Evolutionary conservation across 2,113 vertebrate species (phyloP).

Genomic region (Psittacula cyanocephala): DNA sequence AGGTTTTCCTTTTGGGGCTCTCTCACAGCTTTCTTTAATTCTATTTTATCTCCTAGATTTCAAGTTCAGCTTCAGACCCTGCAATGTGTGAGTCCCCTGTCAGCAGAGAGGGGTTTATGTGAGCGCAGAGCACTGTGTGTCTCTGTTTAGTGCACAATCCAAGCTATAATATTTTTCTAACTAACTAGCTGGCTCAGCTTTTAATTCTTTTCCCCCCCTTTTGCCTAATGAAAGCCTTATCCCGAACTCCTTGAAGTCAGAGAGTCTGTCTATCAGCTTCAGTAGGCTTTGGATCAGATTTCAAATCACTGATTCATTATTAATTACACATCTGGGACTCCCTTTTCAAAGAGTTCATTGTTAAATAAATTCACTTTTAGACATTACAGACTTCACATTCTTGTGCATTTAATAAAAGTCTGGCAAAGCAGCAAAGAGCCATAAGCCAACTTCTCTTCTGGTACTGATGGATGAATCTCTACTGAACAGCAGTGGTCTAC

Average conservation of each 20-base stretch:
- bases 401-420: constrained; percentile 58
- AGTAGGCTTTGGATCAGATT: constrained; percentile 63
- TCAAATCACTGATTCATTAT: constrained; percentile 64
- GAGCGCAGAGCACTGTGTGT: background rate
- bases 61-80: constrained; percentile 33
- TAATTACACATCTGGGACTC: constrained; percentile 64
- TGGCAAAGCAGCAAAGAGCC: constrained; percentile 47
- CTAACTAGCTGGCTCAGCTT: constrained; percentile 31
- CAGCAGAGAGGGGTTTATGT: constrained; percentile 22
- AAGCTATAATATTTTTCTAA: constrained; percentile 34
- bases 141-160: constrained; percentile 6
- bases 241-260: constrained; percentile 51
- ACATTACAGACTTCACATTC: constrained; percentile 58
- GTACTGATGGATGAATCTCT: constrained; percentile 51
- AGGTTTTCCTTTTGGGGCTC: constrained; percentile 18
- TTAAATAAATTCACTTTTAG: constrained; percentile 64
- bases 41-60: constrained; percentile 36
- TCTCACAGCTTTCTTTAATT: background rate
- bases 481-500: constrained; percentile 29
- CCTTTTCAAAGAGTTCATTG: constrained; percentile 64
- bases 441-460: constrained; percentile 32
- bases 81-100: constrained; percentile 29
- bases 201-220: background rate
- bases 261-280: constrained; percentile 53
- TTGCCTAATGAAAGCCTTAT: constrained; percentile 52